Evolutionary conservation across 2,888 invertebrate species (phyloP), one percentile per base, ranked within the genome.

Genomic region (Drosophila cognata): DNA sequence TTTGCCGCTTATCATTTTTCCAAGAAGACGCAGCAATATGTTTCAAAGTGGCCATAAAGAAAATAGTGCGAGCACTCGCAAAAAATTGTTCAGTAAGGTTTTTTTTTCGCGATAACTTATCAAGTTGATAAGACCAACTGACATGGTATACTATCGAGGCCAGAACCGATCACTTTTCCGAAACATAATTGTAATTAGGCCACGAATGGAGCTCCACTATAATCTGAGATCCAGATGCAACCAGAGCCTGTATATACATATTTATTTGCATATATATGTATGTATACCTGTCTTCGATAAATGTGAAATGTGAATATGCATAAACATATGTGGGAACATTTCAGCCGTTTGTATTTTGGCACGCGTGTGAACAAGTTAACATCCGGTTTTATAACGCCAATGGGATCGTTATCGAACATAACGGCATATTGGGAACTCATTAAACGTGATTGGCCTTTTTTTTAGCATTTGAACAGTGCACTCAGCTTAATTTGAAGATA

Each of bases 21-120:
- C 43, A 25, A 69, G 84, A 85, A 84, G 55, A 29, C 41, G 13
- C 25, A 29, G 29, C 21, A 16, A 38, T 33, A 33, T 25, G 10
- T 35, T 43, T 57, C 31, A 41, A 48, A 60, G 53, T 58, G 50
- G 55, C 33, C 60, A 52, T 53, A 55, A 73, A 62, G 73, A 70
- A 70, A 57, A 65, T 65, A 48, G 53, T 64, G 82, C 69, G 46
- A 64, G 82, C 71, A 64, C 76, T 76, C 51, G 71, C 82, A 48
- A 56, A 82, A 89, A 74, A 85, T 59, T 85, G 84, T 89, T 89
- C 46, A 73, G 88, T 76, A 86, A 84, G 88, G 88, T 89, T 84
- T 75, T 83, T 87, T 84, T 74, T 43, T 71, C 66, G 46, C 51
- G 21, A 25, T 25, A 25, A 13, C 76, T 79, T 84, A 84, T 84